Evolutionary conservation across 2,113 vertebrate genomes (phyloP).

Genomic region (Picathartes gymnocephalus): DNA sequence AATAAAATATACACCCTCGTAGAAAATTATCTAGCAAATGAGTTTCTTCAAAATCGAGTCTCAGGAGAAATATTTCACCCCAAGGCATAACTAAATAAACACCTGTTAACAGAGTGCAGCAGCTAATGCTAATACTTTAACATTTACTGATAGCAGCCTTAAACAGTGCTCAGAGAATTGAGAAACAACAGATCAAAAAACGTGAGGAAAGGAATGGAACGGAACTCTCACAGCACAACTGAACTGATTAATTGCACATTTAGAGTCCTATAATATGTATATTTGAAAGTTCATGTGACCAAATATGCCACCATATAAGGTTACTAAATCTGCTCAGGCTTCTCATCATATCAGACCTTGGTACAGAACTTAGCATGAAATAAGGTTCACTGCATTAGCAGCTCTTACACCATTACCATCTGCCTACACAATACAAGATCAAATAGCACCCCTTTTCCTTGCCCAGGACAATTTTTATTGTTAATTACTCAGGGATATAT

Average conservation of each 20-base stretch:
- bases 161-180: neutral
- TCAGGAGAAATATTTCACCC: slow-evolving; percentile 20
- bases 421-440: neutral
- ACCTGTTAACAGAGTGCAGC: neutral
- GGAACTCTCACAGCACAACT: neutral
- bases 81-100: slow-evolving; percentile 35
- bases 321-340: neutral
- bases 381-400: neutral
- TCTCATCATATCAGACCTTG: slow-evolving; percentile 1
- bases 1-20: neutral
- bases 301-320: neutral
- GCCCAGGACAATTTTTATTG: neutral
- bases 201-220: neutral
- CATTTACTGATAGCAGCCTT: neutral
- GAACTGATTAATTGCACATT: neutral
- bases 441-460: neutral
- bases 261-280: neutral
- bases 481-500: neutral
- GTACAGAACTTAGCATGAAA: slow-evolving; percentile 8
- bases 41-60: neutral
- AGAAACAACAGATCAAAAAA: neutral
- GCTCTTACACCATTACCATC: neutral
- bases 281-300: neutral
- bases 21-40: slow-evolving; percentile 29
- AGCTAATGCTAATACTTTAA: neutral